Conservation (phyloP, 2,113 vertebrate species). For the Perca schrenkii region DNA sequence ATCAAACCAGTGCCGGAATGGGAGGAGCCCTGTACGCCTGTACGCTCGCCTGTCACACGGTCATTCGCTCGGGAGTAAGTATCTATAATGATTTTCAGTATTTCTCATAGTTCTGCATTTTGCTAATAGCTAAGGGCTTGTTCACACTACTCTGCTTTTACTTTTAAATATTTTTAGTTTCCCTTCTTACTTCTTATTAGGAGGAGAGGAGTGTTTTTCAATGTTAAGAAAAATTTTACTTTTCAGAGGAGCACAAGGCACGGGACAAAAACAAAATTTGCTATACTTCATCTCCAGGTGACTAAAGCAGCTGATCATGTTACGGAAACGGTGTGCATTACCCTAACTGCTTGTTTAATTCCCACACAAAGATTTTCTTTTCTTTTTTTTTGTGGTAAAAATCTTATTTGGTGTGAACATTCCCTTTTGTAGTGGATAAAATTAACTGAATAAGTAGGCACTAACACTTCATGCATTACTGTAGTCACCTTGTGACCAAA, state of each 20-base stretch:
- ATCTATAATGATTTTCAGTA: conserved; percentile 13
- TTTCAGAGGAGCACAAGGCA: neutral
- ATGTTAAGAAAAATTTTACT: neutral
- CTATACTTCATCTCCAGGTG: conserved; percentile 4
- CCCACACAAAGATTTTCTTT: neutral
- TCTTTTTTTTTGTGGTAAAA: neutral
- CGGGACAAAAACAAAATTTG: neutral
- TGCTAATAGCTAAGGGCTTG: conserved; percentile 53
- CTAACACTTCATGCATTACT: conserved; percentile 81
- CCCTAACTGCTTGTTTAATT: neutral
- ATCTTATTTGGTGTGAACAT: conserved; percentile 55
- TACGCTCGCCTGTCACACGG: conserved; percentile 97
- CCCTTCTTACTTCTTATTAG: neutral
- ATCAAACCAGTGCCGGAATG: conserved; percentile 95
- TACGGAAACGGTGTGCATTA: neutral
- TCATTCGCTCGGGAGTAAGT: conserved; percentile 98
- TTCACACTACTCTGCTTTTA: conserved; percentile 54
- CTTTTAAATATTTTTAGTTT: neutral
- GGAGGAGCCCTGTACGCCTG: conserved; percentile 95
- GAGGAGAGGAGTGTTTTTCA: neutral
- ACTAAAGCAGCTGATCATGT: conserved; percentile 14
- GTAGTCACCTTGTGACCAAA: conserved; percentile 69
- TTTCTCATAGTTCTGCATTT: conserved; percentile 17
- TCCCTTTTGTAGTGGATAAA: conserved; percentile 51
- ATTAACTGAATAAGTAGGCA: conserved; percentile 56